These are phyloP conservation scores for Cephus rjabovi DNA, from an alignment of 2,888 invertebrate genomes.

Conservation along the genomic window DNA sequence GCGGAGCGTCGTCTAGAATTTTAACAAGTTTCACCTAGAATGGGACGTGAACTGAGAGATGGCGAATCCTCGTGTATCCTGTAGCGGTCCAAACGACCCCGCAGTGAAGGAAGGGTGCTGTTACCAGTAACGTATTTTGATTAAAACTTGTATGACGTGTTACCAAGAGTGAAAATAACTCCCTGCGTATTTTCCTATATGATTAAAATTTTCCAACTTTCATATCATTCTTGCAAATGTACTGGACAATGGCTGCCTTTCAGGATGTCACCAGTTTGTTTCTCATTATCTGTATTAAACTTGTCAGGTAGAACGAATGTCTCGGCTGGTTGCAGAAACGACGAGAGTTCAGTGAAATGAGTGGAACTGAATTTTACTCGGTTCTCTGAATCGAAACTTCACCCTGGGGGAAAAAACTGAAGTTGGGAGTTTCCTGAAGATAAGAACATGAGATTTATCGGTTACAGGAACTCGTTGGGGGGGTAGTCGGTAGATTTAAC, in stretches of 20 bases:
- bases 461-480: not conserved
- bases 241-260: not conserved
- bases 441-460: not conserved
- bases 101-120: not conserved
- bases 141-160: not conserved
- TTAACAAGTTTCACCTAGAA: not conserved
- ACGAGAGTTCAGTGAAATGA: not conserved
- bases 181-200: not conserved
- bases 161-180: not conserved
- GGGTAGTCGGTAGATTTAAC: not conserved
- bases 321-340: not conserved
- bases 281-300: not conserved
- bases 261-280: not conserved
- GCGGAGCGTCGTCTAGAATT: not conserved
- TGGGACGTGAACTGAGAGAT: not conserved
- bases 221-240: not conserved
- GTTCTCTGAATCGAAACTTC: not conserved
- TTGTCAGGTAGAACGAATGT: not conserved
- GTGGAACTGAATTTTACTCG: not conserved
- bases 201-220: not conserved
- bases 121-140: not conserved
- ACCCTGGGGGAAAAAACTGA: not conserved
- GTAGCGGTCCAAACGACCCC: not conserved
- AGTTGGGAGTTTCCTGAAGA: not conserved
- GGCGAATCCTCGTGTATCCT: not conserved